Percentiles rank a stretch among this genome's conserved stretches.
Evolutionary conservation across 1,140 invertebrate species (phyloP).

Genomic region (Drosophila punjabiensis): DNA sequence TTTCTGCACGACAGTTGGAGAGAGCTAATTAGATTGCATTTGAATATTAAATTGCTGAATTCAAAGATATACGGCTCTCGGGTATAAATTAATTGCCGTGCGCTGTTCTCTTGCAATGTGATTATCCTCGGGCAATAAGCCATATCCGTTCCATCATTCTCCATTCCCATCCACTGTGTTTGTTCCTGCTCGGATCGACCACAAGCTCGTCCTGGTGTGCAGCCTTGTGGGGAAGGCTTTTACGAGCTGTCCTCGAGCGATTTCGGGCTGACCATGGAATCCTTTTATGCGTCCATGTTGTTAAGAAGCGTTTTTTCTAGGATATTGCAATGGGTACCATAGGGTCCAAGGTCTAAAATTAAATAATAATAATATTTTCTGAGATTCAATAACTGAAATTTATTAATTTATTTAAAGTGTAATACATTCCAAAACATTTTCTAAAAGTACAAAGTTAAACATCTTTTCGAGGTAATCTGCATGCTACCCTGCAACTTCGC

Average conservation of each 20-base stretch:
- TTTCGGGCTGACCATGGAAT: conserved; percentile 40
- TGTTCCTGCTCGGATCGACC: neutral
- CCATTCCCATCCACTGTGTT: neutral
- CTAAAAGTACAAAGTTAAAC: neutral
- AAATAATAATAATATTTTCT: too few relatives aligned
- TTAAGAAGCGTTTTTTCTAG: neutral
- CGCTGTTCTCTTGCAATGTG: conserved; percentile 7
- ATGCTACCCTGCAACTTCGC: conserved; percentile 2
- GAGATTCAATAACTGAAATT: neutral
- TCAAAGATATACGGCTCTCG: conserved; percentile 16
- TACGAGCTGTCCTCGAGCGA: conserved; percentile 36
- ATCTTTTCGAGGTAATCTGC: neutral
- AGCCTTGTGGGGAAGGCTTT: conserved; percentile 32
- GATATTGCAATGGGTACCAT: neutral
- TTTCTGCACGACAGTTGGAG: neutral
- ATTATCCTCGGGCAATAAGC: conserved; percentile 22
- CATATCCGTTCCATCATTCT: conserved; percentile 9
- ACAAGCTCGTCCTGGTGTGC: conserved; percentile 13
- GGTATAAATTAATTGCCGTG: conserved; percentile 38
- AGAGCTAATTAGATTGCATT: conserved; percentile 40
- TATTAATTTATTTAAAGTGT: neutral
- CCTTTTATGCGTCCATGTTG: conserved; percentile 31
- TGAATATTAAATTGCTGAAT: conserved; percentile 39
- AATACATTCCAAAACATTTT: neutral
- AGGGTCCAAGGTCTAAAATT: neutral